Percentiles rank a stretch among this genome's conserved stretches.
These are phyloP conservation scores for Palythoa caribaeorum DNA, from an alignment of 92 coral and sea anemone species.

Conservation along the genomic window DNA sequence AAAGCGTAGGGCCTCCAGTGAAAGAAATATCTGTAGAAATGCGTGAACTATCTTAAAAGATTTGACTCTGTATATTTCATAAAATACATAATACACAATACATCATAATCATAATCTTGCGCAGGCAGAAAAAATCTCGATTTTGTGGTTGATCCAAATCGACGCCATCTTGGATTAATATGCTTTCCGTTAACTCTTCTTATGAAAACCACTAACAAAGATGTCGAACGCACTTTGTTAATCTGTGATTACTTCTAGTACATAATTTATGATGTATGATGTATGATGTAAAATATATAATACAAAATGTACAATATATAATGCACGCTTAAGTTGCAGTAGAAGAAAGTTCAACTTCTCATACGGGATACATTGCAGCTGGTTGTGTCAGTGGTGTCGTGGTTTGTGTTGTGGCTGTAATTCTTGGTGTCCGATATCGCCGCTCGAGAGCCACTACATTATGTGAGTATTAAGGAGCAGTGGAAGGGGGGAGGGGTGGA, in stretches of 20 bases:
- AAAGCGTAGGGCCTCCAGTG: not conserved
- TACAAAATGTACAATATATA: not conserved
- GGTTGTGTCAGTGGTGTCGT: constrained; percentile 27
- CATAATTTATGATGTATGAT: too few species aligned
- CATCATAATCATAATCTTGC: too few species aligned
- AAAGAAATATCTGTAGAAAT: not conserved
- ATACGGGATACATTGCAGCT: constrained; percentile 28
- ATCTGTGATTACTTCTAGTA: too few species aligned
- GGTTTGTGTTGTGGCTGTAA: constrained; percentile 6
- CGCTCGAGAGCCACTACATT: constrained; percentile 28
- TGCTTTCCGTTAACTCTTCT: too few species aligned
- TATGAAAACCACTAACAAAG: too few species aligned
- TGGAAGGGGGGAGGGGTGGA: not conserved
- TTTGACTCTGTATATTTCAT: too few species aligned
- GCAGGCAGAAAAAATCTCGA: too few species aligned
- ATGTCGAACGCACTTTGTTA: too few species aligned
- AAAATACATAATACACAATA: too few species aligned
- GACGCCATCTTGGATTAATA: too few species aligned
- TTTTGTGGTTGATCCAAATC: too few species aligned
- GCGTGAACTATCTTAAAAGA: too few species aligned
- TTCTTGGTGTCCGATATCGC: constrained; percentile 31
- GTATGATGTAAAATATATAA: not conserved
- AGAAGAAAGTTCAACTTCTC: not conserved
- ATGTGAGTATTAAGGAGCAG: constrained; percentile 11
- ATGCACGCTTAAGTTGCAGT: not conserved